Conservation (phyloP, 2,113 vertebrate species). For the Cyanoderma ruficeps region DNA sequence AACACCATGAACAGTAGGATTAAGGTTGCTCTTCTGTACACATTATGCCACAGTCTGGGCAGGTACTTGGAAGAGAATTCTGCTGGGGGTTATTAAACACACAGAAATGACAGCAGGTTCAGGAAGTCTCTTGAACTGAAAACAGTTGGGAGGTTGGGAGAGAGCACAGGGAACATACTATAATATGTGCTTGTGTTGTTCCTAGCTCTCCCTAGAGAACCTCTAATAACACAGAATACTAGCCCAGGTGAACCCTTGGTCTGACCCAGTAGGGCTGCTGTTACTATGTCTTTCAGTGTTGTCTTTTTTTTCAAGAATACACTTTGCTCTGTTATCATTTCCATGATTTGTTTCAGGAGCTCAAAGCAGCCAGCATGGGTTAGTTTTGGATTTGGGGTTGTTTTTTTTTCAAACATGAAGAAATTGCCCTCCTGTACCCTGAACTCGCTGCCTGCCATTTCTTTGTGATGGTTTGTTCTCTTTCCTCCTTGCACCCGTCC, state of each 20-base stretch:
- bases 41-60: neutral
- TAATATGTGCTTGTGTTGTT: neutral
- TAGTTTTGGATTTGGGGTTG: neutral
- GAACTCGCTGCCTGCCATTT: neutral
- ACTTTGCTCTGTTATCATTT: neutral
- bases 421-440: neutral
- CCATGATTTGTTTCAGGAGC: neutral
- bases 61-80: neutral
- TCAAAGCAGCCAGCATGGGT: neutral
- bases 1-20: neutral
- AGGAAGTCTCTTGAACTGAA: neutral
- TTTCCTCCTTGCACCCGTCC: accelerated
- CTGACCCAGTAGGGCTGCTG: neutral
- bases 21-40: neutral
- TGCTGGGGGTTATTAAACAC: neutral
- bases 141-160: neutral
- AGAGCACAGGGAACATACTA: neutral
- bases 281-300: neutral
- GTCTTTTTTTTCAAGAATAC: neutral
- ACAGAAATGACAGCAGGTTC: neutral
- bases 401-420: neutral
- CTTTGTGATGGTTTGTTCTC: neutral
- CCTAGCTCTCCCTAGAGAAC: neutral
- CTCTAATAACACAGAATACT: neutral
- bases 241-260: neutral